Evolutionary conservation across 2,797 vertebrate species (phyloP).

Genomic region (Sebastiscus albofasciatus): DNA sequence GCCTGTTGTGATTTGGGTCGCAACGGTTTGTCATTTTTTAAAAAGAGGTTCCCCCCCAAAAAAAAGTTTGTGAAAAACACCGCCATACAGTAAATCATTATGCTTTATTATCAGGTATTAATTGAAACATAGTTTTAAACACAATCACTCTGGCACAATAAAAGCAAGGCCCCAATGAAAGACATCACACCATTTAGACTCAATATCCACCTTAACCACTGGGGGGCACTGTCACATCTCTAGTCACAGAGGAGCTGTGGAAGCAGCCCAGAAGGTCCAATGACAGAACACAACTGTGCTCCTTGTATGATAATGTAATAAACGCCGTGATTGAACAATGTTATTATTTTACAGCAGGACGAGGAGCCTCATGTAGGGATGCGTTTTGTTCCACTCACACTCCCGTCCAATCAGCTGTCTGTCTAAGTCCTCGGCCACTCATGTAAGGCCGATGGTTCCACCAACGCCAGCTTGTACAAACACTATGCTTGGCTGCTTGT

Average conservation of each 20-base stretch:
- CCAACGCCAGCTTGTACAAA: slow-evolving; percentile 41
- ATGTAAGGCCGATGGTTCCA: slow-evolving; percentile 35
- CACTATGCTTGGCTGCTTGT: slow-evolving; percentile 17
- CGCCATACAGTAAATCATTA: not conserved
- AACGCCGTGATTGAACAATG: not conserved
- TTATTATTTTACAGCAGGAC: not conserved
- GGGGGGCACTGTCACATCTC: slow-evolving; percentile 59
- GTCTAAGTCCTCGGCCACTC: slow-evolving; percentile 11
- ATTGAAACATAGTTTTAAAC: not conserved
- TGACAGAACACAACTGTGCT: not conserved
- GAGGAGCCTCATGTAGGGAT: slow-evolving; percentile 5
- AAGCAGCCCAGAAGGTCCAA: not conserved
- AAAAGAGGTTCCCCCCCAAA: too few species aligned
- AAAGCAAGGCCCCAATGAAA: not conserved
- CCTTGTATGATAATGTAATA: not conserved
- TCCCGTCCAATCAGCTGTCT: slow-evolving; percentile 21
- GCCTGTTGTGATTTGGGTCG: too few species aligned
- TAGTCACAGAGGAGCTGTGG: not conserved
- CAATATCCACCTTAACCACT: slow-evolving; percentile 27
- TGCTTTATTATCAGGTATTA: not conserved
- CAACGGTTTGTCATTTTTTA: too few species aligned
- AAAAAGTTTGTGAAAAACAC: too few species aligned
- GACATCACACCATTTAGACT: not conserved
- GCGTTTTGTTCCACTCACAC: not conserved
- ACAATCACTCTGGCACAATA: not conserved